Conservation (phyloP, 2,113 vertebrate species). For the Nerophis lumbriciformis region DNA sequence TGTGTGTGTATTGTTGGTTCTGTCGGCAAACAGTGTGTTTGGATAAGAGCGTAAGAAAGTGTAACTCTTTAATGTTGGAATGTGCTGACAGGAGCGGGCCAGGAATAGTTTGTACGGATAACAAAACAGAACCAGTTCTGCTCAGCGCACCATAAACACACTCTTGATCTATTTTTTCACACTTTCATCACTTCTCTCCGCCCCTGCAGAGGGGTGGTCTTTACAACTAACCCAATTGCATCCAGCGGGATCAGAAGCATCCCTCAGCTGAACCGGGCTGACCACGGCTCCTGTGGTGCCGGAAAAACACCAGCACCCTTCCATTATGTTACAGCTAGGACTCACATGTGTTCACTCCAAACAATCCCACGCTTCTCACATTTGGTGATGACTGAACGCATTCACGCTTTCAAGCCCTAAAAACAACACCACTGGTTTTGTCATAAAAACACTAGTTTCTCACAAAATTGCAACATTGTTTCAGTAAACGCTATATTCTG, state of each 20-base stretch:
- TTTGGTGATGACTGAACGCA: slow-evolving; percentile 35
- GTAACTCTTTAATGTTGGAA: slow-evolving; percentile 58
- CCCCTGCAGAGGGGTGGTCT: slow-evolving; percentile 24
- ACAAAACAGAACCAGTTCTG: slow-evolving; percentile 32
- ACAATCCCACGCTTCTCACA: slow-evolving; percentile 51
- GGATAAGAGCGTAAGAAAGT: slow-evolving; percentile 42
- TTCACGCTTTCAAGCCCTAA: background rate
- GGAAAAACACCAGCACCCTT: background rate
- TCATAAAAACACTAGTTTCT: no score
- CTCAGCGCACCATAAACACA: slow-evolving; percentile 18
- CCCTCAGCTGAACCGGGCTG: slow-evolving; percentile 19
- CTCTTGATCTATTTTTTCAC: slow-evolving; percentile 46
- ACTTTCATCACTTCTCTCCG: slow-evolving; percentile 39
- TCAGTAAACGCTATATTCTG: no score
- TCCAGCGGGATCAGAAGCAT: slow-evolving; percentile 14
- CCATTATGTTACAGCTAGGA: slow-evolving; percentile 3
- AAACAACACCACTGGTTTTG: background rate
- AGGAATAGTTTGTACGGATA: slow-evolving; percentile 61
- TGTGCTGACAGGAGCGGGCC: slow-evolving; percentile 63
- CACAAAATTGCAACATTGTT: no score
- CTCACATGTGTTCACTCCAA: slow-evolving; percentile 47
- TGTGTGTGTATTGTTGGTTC: slow-evolving; percentile 1
- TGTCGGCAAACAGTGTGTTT: slow-evolving; percentile 8
- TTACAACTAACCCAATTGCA: slow-evolving; percentile 38
- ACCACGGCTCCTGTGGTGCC: slow-evolving; percentile 15